Evolutionary conservation across 2,888 invertebrate species (phyloP), one percentile per base, ranked within the genome.

Genomic region (Agonopterix subpropinquella): DNA sequence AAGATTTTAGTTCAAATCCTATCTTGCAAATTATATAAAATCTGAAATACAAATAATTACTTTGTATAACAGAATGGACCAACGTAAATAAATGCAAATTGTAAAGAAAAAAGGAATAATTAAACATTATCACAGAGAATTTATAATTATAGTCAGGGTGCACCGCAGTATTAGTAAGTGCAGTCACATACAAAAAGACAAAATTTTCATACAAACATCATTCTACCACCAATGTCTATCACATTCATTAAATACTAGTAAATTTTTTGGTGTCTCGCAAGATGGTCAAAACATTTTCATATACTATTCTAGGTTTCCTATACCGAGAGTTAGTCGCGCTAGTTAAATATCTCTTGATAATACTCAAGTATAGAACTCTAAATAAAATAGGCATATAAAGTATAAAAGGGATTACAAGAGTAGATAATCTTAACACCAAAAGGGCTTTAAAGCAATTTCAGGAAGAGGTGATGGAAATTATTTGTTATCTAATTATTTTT

Each of bases 241-340:
- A 78, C 77, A 78, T 69, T 70, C 67, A 74, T 65, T 28, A 65
- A 65, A 58, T 52, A 61, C 64, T 77, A 75, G 58, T 72, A 67
- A 58, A 65, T 75, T 75, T 42, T 82, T 82, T 81, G 78, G 81
- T 81, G 77, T 81, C 65, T 71, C 62, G 62, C 54, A 59, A 61
- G 65, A 67, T 62, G 60, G 58, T 67, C 57, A 52, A 28, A 28
- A 28, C 58, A 58, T 54, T 47, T 55, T 18, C 11, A 35, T 59
- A 35, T 59, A 58, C 67, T 65, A 64, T 52, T 57, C 58, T 65
- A 66, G 47, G 52, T 55, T 51, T 56, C 55, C 45, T 50, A 47
- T 52, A 44, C 53, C 35, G 52, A 53, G 39, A 42, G 11, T 42
- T n/a, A 42, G 45, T 39, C 37, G 10, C n/a, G 13, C n/a, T 45